Percentiles rank a stretch among this genome's conserved stretches.
phyloP scores from a whole-genome alignment of 1,140 invertebrate genomes.

The Caenorhabditis tropicalis region DNA sequence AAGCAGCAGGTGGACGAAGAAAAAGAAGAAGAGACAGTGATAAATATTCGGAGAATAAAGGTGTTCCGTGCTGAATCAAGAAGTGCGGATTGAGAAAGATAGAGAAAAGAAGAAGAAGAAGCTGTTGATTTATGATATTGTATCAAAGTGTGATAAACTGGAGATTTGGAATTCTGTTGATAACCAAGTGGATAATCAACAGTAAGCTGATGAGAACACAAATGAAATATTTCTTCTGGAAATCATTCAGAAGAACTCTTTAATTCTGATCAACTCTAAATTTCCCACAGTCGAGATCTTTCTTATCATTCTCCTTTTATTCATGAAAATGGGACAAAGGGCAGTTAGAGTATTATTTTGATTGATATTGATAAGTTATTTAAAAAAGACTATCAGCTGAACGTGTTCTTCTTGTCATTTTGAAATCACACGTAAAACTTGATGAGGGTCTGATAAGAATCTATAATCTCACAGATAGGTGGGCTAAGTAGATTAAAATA shows the following conservation, averaged over 20 bases:
- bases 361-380: not conserved
- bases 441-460: not conserved
- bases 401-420: not conserved
- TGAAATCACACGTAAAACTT: not conserved
- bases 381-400: not conserved
- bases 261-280: too few species aligned
- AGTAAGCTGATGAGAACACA: too few species aligned
- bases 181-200: too few species aligned
- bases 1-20: conserved; percentile 32
- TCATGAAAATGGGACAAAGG: not conserved
- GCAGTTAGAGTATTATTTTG: not conserved
- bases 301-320: too few species aligned
- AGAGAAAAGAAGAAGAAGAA: not conserved
- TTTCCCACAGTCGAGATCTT: too few species aligned
- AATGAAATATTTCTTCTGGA: too few species aligned
- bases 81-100: not conserved
- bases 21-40: not conserved
- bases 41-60: not conserved
- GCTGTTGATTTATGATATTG: conserved; percentile 29
- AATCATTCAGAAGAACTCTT: too few species aligned
- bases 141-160: conserved; percentile 15
- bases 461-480: not conserved
- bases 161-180: not conserved
- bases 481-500: not conserved
- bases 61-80: conserved; percentile 6